These are phyloP conservation scores for Corythornis cristatus DNA, from an alignment of 2,113 vertebrate species.

Conservation along the genomic window DNA sequence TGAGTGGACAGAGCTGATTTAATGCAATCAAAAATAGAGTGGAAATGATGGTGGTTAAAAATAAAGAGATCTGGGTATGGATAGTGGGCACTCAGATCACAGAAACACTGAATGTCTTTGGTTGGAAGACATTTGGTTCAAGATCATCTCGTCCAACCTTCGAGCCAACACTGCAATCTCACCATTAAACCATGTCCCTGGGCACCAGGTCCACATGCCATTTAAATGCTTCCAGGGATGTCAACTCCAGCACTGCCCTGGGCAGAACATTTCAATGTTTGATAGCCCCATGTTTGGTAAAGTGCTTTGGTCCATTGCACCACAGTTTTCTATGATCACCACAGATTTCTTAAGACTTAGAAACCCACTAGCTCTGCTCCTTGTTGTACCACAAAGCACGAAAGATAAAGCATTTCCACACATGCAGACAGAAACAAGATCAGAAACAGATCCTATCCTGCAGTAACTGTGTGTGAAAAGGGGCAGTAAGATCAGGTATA, in stretches of 20 bases:
- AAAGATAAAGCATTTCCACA: not conserved
- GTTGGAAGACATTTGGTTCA: too few species aligned
- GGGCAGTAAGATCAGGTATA: not conserved
- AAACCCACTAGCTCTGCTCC: not conserved
- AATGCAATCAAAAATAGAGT: not conserved
- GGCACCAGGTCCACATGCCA: too few species aligned
- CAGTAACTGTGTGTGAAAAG: not conserved
- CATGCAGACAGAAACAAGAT: not conserved
- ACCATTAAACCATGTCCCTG: too few species aligned
- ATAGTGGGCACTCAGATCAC: not conserved
- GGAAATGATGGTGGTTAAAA: not conserved
- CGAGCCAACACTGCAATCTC: too few species aligned
- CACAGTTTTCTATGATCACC: not conserved
- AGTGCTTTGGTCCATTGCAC: not conserved
- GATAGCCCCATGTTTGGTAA: not conserved
- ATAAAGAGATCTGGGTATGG: not conserved
- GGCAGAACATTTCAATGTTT: too few species aligned
- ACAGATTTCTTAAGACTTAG: not conserved
- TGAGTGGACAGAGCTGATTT: not conserved
- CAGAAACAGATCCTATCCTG: not conserved
- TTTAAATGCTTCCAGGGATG: too few species aligned
- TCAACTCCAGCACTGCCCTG: too few species aligned
- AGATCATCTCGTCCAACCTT: too few species aligned
- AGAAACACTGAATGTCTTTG: too few species aligned
- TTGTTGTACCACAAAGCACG: not conserved